Percentiles rank a stretch among this genome's conserved stretches.
These are phyloP conservation scores for Oryctes rhinoceros DNA, from an alignment of 1,140 invertebrate species.

Conservation along the genomic window DNA sequence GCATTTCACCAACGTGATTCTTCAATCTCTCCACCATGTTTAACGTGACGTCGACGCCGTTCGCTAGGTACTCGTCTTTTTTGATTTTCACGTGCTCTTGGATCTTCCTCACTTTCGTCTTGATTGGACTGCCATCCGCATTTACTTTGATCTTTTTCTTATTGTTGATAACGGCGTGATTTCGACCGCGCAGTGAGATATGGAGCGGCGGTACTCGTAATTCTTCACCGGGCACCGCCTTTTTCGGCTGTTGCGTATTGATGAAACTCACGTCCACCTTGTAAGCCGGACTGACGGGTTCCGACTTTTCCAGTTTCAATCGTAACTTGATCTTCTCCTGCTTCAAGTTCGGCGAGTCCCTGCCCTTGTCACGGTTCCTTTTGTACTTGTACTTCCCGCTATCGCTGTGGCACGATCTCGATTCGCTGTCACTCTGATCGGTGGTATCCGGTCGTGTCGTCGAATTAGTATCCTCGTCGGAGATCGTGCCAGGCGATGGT, in stretches of 20 bases:
- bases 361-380: slow-evolving; percentile 50
- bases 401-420: slow-evolving; percentile 67
- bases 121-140: slow-evolving; percentile 52
- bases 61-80: slow-evolving; percentile 43
- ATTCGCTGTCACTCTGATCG: slow-evolving; percentile 73
- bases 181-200: slow-evolving; percentile 84
- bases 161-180: slow-evolving; percentile 87
- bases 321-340: slow-evolving; percentile 84
- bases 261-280: slow-evolving; percentile 83
- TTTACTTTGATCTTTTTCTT: slow-evolving; percentile 67
- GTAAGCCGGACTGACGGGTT: slow-evolving; percentile 78
- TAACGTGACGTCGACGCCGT: slow-evolving; percentile 11
- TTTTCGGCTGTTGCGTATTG: slow-evolving; percentile 64
- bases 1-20: slow-evolving; percentile 46
- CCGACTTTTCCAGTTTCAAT: slow-evolving; percentile 83
- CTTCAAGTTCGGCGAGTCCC: slow-evolving; percentile 58
- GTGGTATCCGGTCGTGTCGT: slow-evolving; percentile 58
- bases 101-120: slow-evolving; percentile 61
- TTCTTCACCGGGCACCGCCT: slow-evolving; percentile 69
- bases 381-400: slow-evolving; percentile 63
- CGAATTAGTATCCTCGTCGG: slow-evolving; percentile 59
- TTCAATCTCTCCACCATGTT: slow-evolving; percentile 42
- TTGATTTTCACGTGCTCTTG: slow-evolving; percentile 57
- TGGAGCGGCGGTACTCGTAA: slow-evolving; percentile 87
- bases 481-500: slow-evolving; percentile 53